These are phyloP conservation scores for Drosophila triauraria DNA, from an alignment of 1,140 invertebrate species.

Conservation along the genomic window DNA sequence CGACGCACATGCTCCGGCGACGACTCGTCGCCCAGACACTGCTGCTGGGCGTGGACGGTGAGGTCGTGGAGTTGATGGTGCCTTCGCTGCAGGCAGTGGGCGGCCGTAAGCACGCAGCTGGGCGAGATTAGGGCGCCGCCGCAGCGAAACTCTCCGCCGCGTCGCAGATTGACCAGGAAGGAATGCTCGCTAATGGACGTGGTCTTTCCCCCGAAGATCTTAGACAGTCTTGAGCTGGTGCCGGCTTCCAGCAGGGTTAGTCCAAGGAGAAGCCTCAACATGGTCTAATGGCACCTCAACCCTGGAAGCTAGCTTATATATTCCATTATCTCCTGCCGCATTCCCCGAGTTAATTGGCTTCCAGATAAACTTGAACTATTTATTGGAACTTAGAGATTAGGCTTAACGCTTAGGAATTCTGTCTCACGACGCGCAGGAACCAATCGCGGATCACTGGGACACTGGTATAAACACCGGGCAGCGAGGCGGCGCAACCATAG, in stretches of 20 bases:
- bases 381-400: constrained; percentile 30
- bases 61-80: constrained; percentile 17
- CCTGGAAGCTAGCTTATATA: constrained; percentile 7
- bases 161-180: constrained; percentile 63
- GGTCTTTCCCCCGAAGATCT: constrained; percentile 50
- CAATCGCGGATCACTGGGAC: constrained; percentile 55
- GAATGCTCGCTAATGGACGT: constrained; percentile 31
- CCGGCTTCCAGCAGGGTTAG: constrained; percentile 2
- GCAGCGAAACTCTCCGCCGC: constrained; percentile 39
- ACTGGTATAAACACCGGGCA: constrained; percentile 68
- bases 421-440: constrained; percentile 32
- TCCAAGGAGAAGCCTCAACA: constrained; percentile 14
- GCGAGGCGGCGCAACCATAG: constrained; percentile 44
- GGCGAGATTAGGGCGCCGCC: constrained; percentile 65
- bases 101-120: constrained; percentile 73
- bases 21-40: constrained; percentile 34
- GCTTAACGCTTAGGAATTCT: constrained; percentile 29
- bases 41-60: constrained; percentile 54
- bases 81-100: constrained; percentile 58
- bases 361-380: constrained; percentile 49
- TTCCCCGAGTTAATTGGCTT: constrained; percentile 60
- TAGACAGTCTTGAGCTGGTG: neutral
- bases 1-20: constrained; percentile 26
- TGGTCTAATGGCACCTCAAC: neutral
- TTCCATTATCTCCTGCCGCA: constrained; percentile 4